Base-by-base conservation (phyloP, 2,113 vertebrate species). In the Nycticryphes semicollaris region DNA sequence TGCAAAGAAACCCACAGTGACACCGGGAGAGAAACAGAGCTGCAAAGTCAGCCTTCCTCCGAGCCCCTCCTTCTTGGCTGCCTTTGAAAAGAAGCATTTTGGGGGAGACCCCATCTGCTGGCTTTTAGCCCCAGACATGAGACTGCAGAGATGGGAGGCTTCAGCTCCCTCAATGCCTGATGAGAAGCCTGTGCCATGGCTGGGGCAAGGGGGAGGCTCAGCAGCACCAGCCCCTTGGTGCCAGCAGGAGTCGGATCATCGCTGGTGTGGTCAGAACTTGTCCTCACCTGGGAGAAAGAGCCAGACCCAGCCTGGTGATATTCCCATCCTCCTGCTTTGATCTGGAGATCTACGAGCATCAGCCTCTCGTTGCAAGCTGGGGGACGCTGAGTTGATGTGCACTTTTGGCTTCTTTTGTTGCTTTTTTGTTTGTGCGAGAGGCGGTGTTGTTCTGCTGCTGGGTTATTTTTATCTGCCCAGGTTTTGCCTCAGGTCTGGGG, bases 201-300 rank as follows among this genome's bases (percentile, higher is more conserved):
- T 39, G 39, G 39, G 16, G 1, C 18, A 6, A 4, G 35, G 1
- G 7, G 50, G 43, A 39, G 39, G 35, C 41, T 51, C 60, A 12
- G 22, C 60, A 67, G 24, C 43, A 31, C 43, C 7, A 2, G 24
- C 16, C 28, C 47, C 28, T 28, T 12, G 25, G 14, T 66, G 25
- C 51, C 51, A 70, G 56, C 1, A 1, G 74, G 22, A 86, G 25
- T 31, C 0, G 0, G 54, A 72, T 30, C 30, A 24, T 47, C 10
- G 0, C 41, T 1, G 6, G 41, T 2, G 0, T 1, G 7, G 12
- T 14, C 2, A 0, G 60, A 39, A 10, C 27, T 37, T 27, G 4
- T 79, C 59, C 59, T 85, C 74, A 73, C 89, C 67, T 79, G 74
- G 73, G 27, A 91, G 74, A 64, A 91, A 45, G 57, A 91, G 66